Conservation (phyloP, 1,140 invertebrate species). For the Camponotus vicinus region DNA sequence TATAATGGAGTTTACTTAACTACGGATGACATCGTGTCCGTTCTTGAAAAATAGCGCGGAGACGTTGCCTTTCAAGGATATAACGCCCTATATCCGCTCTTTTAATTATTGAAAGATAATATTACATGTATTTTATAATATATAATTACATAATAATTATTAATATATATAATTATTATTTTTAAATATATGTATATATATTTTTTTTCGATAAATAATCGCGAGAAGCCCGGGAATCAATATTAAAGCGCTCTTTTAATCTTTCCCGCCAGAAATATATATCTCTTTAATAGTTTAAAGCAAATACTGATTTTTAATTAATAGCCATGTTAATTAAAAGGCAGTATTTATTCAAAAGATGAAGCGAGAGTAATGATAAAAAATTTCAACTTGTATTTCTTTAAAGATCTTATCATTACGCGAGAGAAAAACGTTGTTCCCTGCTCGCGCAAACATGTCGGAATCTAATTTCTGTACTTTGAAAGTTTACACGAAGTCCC, state of each 20-base stretch:
- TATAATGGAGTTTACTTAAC: not conserved
- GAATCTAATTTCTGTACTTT: not conserved
- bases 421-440: not conserved
- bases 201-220: slow-evolving; percentile 19
- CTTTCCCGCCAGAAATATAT: not conserved
- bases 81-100: not conserved
- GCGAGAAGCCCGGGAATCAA: not conserved
- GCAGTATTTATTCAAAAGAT: not conserved
- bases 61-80: not conserved
- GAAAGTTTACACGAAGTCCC: not conserved
- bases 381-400: not conserved
- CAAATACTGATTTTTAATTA: slow-evolving; percentile 1
- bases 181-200: too few species aligned
- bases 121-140: too few species aligned
- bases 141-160: too few species aligned
- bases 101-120: not conserved
- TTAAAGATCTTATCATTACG: not conserved
- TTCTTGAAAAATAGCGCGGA: not conserved
- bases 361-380: not conserved
- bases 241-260: slow-evolving; percentile 4
- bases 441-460: not conserved
- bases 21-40: slow-evolving; percentile 12
- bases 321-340: not conserved
- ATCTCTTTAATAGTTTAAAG: slow-evolving; percentile 17
- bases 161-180: too few species aligned